Percentiles rank a stretch among this genome's conserved stretches.
Conservation (phyloP, 2,113 vertebrate species). For the Catagonus wagneri region DNA sequence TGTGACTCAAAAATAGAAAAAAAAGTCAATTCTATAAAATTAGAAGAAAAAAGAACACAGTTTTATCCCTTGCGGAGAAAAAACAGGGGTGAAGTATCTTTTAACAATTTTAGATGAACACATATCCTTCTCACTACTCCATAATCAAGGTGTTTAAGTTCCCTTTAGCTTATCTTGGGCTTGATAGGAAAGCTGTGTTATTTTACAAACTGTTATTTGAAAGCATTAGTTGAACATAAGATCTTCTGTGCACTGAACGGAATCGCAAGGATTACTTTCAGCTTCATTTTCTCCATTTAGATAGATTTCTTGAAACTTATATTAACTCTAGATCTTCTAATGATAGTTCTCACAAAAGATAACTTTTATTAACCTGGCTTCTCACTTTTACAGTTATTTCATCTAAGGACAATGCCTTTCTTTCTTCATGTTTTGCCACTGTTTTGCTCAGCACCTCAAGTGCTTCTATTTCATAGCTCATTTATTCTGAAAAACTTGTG, state of each 20-base stretch:
- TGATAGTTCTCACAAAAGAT: not conserved
- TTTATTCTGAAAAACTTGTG: not conserved
- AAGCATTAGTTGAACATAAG: not conserved
- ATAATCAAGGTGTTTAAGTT: not conserved
- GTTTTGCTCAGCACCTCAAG: not conserved
- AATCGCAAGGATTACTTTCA: not conserved
- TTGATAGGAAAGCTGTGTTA: not conserved
- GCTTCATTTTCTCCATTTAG: not conserved
- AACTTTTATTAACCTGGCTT: not conserved
- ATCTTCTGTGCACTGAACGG: not conserved
- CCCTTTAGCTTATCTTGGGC: not conserved
- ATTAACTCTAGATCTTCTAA: not conserved
- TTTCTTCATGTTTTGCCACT: not conserved
- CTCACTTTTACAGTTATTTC: not conserved
- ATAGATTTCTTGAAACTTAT: slow-evolving; percentile 7
- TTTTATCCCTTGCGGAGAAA: not conserved
- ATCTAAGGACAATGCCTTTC: not conserved
- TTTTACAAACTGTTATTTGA: not conserved
- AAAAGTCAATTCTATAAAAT: not conserved
- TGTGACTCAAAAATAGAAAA: not conserved
- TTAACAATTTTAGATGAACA: not conserved
- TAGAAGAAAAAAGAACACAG: not conserved
- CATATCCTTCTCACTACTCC: not conserved
- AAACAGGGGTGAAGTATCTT: not conserved
- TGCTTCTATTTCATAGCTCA: not conserved